phyloP scores from a whole-genome alignment of 2,797 vertebrate species.

The Percopsis omiscomaycus region DNA sequence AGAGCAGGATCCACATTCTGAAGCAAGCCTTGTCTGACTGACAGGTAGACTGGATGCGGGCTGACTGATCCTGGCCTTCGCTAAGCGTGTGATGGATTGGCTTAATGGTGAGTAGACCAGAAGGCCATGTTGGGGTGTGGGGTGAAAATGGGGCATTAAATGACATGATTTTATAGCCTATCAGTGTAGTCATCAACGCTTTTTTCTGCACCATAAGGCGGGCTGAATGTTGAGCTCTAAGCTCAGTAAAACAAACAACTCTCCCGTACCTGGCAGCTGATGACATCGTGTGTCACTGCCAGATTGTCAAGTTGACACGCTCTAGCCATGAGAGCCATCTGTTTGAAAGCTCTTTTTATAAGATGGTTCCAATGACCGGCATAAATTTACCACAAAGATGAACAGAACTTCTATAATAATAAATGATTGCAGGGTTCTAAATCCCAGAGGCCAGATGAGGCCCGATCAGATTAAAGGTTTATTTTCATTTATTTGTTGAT shows the following conservation, averaged over 20 bases:
- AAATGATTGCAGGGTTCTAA: too few species aligned
- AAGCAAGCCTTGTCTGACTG: constrained; percentile 45
- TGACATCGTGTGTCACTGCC: constrained; percentile 39
- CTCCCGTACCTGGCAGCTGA: constrained; percentile 27
- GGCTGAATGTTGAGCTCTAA: constrained; percentile 54
- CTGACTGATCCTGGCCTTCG: constrained; percentile 51
- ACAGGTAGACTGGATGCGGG: constrained; percentile 56
- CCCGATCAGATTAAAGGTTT: too few species aligned
- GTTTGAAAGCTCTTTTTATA: neutral
- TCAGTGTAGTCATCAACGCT: constrained; percentile 67
- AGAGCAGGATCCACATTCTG: constrained; percentile 44
- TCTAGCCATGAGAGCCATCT: neutral
- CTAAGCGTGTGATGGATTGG: constrained; percentile 70
- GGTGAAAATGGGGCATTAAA: constrained; percentile 60
- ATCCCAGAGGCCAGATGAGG: too few species aligned
- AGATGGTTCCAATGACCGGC: too few species aligned
- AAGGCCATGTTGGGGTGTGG: constrained; percentile 35
- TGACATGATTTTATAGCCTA: constrained; percentile 74
- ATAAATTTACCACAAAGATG: too few species aligned
- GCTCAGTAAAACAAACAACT: constrained; percentile 67
- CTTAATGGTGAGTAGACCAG: constrained; percentile 67
- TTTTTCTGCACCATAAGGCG: constrained; percentile 70
- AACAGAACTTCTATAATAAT: too few species aligned
- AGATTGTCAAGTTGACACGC: constrained; percentile 23
- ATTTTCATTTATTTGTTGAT: too few species aligned